Evolutionary conservation across 2,888 invertebrate species (phyloP), one percentile per base, ranked within the genome.

Genomic region (Hypselothyrea guttata): DNA sequence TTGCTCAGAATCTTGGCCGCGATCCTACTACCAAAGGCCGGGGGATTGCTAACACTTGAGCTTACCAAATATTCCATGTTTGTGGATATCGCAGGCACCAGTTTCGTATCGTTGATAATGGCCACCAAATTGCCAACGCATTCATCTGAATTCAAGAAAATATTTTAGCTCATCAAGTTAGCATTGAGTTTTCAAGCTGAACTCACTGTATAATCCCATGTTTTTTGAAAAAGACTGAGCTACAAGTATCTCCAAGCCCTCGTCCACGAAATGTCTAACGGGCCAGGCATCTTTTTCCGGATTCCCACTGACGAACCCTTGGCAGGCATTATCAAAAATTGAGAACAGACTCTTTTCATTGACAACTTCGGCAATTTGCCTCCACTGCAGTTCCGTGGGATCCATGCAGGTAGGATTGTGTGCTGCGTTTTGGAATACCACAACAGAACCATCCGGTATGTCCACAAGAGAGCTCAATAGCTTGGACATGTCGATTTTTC

Each of bases 221-320:
- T 98, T 99, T 91, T 98, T 99, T 51, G 98, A 97, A 90, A 97
- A 99, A 7, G 97, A 97, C 90, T 98, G 98, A 1, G 97, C 94
- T 88, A 95, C 94, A 71, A 98, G 91, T 55, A 97, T 91, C 90
- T 98, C 98, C 88, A 98, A 94, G 33, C 97, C 97, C 66, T 94
- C 91, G 59, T 93, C 90, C 1, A 94, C 95, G 91, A 98, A 98
- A 90, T 95, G 93, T 42, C 98, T 93, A 44, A 97, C 94, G 18
- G 97, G 93, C 92, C 93, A 95, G 47, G 97, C 96, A 91, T 99
- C 98, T 62, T 92, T 92, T 78, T 96, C 96, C 31, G 97, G 91
- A 91, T 97, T 95, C 0, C 98, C 98, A n/a, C 96, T 95, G 1
- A 98, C 97, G 91, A 99, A 98, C 9, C 98, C 97, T 90, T 97